A percentile compares a stretch with the other conserved stretches of the same genome.
Conservation (phyloP, 2,113 vertebrate genomes). For the Brachypteracias leptosomus region DNA sequence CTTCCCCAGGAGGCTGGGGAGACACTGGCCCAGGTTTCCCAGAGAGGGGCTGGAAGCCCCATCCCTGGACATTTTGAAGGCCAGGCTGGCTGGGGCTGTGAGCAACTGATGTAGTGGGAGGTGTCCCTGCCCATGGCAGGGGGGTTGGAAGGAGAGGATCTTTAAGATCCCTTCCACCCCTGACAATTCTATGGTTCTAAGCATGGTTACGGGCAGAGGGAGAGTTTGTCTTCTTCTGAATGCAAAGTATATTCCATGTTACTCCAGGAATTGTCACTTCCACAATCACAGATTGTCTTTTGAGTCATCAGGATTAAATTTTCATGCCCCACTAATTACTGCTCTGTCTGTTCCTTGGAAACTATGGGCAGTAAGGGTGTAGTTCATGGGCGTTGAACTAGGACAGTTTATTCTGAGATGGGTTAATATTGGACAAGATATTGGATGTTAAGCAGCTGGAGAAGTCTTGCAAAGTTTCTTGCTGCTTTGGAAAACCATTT, state of each 20-base stretch:
- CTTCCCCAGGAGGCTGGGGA: too few relatives aligned
- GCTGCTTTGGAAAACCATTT: background rate
- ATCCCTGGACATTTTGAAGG: too few relatives aligned
- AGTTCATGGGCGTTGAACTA: background rate
- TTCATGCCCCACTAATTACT: slow-evolving; percentile 23
- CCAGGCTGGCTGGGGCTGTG: too few relatives aligned
- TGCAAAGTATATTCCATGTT: background rate
- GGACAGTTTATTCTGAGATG: background rate
- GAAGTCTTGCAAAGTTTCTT: background rate
- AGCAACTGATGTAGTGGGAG: too few relatives aligned
- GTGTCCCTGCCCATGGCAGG: too few relatives aligned
- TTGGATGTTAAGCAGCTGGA: background rate
- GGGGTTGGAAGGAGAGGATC: too few relatives aligned
- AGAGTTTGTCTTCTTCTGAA: background rate
- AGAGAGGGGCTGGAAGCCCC: too few relatives aligned
- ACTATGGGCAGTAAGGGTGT: background rate
- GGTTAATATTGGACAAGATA: background rate
- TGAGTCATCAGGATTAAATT: slow-evolving; percentile 3
- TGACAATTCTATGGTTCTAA: too few relatives aligned
- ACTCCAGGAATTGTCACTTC: background rate
- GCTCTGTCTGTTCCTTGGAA: background rate
- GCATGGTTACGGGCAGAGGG: background rate
- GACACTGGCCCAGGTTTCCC: too few relatives aligned
- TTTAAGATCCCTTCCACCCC: too few relatives aligned
- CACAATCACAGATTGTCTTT: background rate